These are phyloP conservation scores for Conistra vaccinii DNA, from an alignment of 2,888 invertebrate species.

Conservation along the genomic window DNA sequence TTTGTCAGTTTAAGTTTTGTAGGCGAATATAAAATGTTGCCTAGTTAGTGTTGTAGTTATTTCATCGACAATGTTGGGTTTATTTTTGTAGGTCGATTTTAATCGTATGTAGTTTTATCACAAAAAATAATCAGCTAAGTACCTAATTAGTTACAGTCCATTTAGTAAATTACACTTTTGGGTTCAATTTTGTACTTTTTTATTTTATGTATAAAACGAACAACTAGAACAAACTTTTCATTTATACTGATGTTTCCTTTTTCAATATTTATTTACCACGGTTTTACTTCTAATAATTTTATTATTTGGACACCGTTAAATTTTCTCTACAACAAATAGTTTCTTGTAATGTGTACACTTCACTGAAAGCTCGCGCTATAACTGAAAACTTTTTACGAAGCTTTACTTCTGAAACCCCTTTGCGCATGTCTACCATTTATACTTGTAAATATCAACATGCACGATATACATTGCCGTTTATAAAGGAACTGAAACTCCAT, in stretches of 20 bases:
- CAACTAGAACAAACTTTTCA: not conserved
- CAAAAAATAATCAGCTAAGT: conserved; percentile 34
- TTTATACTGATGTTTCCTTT: not conserved
- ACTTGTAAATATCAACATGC: conserved; percentile 16
- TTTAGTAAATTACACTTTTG: conserved; percentile 36
- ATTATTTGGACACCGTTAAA: not conserved
- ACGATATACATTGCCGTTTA: conserved; percentile 30
- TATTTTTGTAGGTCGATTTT: conserved; percentile 22
- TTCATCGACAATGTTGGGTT: not conserved
- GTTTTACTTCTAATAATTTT: not conserved
- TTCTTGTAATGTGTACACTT: conserved; percentile 48
- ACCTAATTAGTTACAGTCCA: conserved; percentile 29
- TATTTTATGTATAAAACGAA: not conserved
- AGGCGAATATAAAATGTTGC: conserved; percentile 1
- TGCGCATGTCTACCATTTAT: conserved; percentile 73
- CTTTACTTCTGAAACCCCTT: conserved; percentile 61
- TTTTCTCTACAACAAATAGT: not conserved
- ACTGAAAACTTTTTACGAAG: conserved; percentile 80
- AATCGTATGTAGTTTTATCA: conserved; percentile 33
- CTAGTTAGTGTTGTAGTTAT: conserved; percentile 6
- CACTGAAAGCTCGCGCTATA: conserved; percentile 68
- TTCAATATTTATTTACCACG: not conserved
- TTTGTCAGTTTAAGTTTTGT: conserved; percentile 14
- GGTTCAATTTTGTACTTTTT: not conserved
- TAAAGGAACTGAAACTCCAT: fast-evolving